Base-by-base conservation (phyloP, 2,113 vertebrate species). In the Hippocampus guttulatus region DNA sequence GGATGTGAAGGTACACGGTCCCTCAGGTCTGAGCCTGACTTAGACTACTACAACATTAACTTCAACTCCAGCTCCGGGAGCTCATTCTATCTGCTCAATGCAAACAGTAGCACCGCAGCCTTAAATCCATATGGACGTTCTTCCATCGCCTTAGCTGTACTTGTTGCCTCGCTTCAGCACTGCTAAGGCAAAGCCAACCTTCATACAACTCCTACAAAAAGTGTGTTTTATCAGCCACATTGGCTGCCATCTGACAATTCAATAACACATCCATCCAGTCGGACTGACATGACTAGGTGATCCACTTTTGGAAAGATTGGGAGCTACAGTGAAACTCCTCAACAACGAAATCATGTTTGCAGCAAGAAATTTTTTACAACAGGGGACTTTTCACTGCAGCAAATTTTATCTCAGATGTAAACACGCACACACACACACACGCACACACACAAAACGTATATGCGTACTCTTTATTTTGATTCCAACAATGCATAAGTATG, bases 1-100 rank as follows among this genome's bases (percentile, higher is more conserved):
- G 97, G 96, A 93, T 99, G 98, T 2, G 98, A 99, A 99, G 98
- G 98, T 99, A 98, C 82, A 70, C 68, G 75, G 70, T 91, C 86
- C 75, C 85, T 88, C 77, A 75, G 62, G 68, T 82, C 81, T 33
- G 58, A 78, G 82, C 76, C 81, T 25, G 85, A 84, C 71, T 81
- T 84, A 75, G 75, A 85, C 83, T 82, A 69, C 78, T 81, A 71
- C 84, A 74, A 76, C 75, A 71, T 77, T 76, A 85, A 84, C 76
- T 67, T 69, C 71, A 87, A 76, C 71, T 88, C 81, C 87, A 90
- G 70, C 63, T 81, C 82, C 54, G 84, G 89, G 45, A 89, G 86
- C 73, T 88, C 89, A 3, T 91, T 90, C 86, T 91, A 85, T 83
- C 85, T 92, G 85, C 88, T 92, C 71, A 91, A 91, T 82, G 83